A percentile compares a stretch with the other conserved stretches of the same genome.
Evolutionary conservation across 2,888 invertebrate genomes (phyloP).

Genomic region (Orthosia cruda): DNA sequence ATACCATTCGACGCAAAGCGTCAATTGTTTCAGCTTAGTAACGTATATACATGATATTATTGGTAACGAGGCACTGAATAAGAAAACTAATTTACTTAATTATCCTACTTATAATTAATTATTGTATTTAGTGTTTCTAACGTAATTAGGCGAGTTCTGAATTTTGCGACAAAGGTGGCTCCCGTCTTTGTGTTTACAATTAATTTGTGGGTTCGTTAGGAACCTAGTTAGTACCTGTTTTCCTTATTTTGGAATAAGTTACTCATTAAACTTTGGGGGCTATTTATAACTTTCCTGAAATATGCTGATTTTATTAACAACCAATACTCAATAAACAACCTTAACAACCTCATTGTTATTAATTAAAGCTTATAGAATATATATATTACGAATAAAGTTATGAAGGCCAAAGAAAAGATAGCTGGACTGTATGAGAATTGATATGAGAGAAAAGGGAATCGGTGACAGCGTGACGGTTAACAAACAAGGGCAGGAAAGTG

Average conservation of each 20-base stretch:
- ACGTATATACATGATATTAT: conserved; percentile 17
- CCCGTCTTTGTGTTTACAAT: conserved; percentile 52
- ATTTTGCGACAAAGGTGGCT: conserved; percentile 44
- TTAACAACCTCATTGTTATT: no score
- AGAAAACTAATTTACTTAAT: conserved; percentile 47
- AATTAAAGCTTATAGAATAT: no score
- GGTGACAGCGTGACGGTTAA: no score
- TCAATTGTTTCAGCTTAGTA: not conserved
- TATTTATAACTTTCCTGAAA: not conserved
- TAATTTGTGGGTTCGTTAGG: conserved; percentile 24
- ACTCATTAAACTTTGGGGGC: not conserved
- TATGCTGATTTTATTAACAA: not conserved
- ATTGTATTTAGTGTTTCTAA: conserved; percentile 42
- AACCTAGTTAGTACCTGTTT: conserved; percentile 1
- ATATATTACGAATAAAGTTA: no score
- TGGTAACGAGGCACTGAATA: not conserved
- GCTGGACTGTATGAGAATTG: no score
- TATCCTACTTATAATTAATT: conserved; percentile 49
- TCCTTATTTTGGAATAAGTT: not conserved
- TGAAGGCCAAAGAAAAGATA: no score
- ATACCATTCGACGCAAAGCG: not conserved
- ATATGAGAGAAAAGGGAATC: no score
- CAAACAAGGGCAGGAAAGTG: no score
- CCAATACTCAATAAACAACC: not conserved
- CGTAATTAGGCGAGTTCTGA: conserved; percentile 41